Conservation (phyloP, 2,888 invertebrate species). For the Catotricha subobsoleta region DNA sequence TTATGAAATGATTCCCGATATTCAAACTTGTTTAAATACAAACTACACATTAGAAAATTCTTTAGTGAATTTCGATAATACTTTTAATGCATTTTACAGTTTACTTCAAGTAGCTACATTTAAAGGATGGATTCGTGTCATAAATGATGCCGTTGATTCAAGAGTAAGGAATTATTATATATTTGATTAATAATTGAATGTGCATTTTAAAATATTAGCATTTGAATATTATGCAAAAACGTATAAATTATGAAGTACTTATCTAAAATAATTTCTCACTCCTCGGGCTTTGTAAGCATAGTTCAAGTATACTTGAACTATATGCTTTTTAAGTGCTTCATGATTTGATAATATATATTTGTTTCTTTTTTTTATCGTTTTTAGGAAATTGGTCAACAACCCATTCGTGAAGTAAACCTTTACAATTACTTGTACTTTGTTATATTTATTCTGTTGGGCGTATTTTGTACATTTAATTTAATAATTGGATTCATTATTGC, state of each 20-base stretch:
- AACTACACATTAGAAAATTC: constrained; percentile 60
- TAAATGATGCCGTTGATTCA: constrained; percentile 64
- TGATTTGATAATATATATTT: too few species aligned
- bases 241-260: neutral
- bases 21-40: constrained; percentile 41
- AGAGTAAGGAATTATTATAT: constrained; percentile 25
- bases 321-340: neutral
- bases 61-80: constrained; percentile 64
- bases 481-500: too few species aligned
- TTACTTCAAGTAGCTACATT: constrained; percentile 71
- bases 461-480: too few species aligned
- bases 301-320: too few species aligned
- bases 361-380: too few species aligned
- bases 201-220: neutral
- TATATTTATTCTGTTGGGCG: too few species aligned
- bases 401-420: too few species aligned
- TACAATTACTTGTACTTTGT: too few species aligned
- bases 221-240: neutral
- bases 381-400: too few species aligned
- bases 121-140: constrained; percentile 67
- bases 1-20: constrained; percentile 41
- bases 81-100: constrained; percentile 58
- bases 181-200: neutral
- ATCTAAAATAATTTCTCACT: neutral
- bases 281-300: too few species aligned